Conservation (phyloP, 2,797 vertebrate genomes). For the Novumbra hubbsi region DNA sequence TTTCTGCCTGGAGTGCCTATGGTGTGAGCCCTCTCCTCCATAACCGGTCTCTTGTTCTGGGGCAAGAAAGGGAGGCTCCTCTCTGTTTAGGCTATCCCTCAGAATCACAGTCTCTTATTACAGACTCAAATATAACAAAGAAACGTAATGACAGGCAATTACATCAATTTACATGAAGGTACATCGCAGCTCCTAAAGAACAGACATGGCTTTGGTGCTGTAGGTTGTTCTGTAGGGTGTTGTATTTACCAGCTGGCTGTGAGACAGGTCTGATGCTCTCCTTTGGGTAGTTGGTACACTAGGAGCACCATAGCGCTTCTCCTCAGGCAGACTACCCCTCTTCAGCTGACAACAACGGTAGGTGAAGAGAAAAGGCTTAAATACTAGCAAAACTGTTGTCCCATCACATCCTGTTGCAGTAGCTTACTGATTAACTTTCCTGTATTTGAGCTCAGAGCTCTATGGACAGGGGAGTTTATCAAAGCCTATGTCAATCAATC, state of each 20-base stretch:
- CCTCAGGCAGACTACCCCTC: slow-evolving; percentile 66
- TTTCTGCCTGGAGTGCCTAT: slow-evolving; percentile 54
- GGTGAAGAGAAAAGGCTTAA: neutral
- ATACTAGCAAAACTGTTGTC: neutral
- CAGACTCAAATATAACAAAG: neutral
- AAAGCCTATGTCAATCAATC: neutral
- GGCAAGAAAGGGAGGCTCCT: neutral
- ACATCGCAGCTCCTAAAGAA: neutral
- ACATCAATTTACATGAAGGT: neutral
- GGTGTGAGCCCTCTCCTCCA: slow-evolving; percentile 65
- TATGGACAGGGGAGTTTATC: neutral
- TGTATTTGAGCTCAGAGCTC: neutral
- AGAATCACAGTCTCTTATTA: neutral
- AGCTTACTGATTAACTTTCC: neutral
- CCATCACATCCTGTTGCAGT: neutral
- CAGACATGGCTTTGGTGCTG: neutral
- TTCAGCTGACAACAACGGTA: slow-evolving; percentile 42
- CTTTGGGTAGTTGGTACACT: slow-evolving; percentile 39
- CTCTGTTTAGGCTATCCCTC: neutral
- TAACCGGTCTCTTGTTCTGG: slow-evolving; percentile 53
- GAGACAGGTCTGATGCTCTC: slow-evolving; percentile 58
- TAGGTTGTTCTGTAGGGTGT: neutral
- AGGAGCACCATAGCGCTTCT: slow-evolving; percentile 8
- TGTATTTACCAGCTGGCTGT: slow-evolving; percentile 52
- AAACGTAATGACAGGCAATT: neutral